phyloP scores from a whole-genome alignment of 2,888 invertebrate genomes.

The Podabrus alpinus region DNA sequence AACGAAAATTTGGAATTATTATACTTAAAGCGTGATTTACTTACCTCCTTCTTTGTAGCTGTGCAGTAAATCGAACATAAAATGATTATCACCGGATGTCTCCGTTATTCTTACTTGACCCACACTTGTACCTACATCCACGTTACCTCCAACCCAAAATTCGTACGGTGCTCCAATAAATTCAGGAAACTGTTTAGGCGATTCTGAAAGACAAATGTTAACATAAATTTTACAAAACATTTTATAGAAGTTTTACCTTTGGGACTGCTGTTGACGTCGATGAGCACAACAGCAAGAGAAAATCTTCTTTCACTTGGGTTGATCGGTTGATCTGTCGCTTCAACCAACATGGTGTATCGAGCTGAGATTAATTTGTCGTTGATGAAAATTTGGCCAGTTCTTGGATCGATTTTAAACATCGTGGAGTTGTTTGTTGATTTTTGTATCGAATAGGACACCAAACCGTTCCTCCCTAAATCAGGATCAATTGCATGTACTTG shows the following conservation, averaged over 20 bases:
- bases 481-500: conserved; percentile 82
- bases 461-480: conserved; percentile 77
- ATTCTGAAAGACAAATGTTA: conserved; percentile 49
- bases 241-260: conserved; percentile 37
- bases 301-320: conserved; percentile 84
- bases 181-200: conserved; percentile 59
- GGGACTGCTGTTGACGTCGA: conserved; percentile 68
- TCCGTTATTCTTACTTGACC: conserved; percentile 82
- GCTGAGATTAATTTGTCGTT: conserved; percentile 68
- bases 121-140: conserved; percentile 81
- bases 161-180: conserved; percentile 86
- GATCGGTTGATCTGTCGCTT: conserved; percentile 80
- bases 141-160: conserved; percentile 89
- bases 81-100: conserved; percentile 65
- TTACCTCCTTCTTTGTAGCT: conserved; percentile 82
- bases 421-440: conserved; percentile 53
- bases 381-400: conserved; percentile 71
- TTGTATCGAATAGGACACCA: conserved; percentile 61
- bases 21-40: conserved; percentile 2
- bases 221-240: neutral
- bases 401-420: conserved; percentile 73
- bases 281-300: conserved; percentile 82
- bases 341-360: conserved; percentile 79
- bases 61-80: conserved; percentile 80
- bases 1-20: conserved; percentile 31